Base-by-base conservation (phyloP, 2,113 vertebrate genomes). In the Aptenodytes patagonicus region DNA sequence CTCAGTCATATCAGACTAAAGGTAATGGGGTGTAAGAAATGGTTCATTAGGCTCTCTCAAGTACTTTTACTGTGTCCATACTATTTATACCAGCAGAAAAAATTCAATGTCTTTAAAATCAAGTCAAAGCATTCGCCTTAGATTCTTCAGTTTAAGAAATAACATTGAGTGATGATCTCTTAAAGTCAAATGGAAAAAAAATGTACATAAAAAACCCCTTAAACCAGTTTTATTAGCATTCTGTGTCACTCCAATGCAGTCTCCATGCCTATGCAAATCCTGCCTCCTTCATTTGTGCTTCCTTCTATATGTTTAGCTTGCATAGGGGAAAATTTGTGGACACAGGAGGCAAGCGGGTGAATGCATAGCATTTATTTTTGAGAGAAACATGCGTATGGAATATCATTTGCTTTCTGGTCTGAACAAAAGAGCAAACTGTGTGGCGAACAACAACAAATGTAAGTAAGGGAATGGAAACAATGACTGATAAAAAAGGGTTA, bases 11-110 rank as follows among this genome's bases (percentile, higher is more conserved):
- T 97, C 98, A 98, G 98, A 98, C 98, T 97, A 97, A 98, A 98
- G 98, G 98, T 98, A 98, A 98, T 98, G 98, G 98, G 98, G 97
- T 98, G 98, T 98, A 98, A 98, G 98, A 98, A 98, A 98, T 97
- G 98, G 98, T 98, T 98, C 98, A 98, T 98, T 98, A 98, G 98
- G 97, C 97, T 97, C 97, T 98, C 97, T 98, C 97, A 98, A 98
- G 98, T 98, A 98, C 98, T 98, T 98, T 98, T 98, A 98, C 98
- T 98, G 96, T 98, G 98, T 98, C 97, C 98, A 98, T 98, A 98
- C 98, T 98, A 98, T 98, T 98, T 98, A 98, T 98, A 98, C 98
- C 97, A 97, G 97, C 95, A 98, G 97, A 96, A 98, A 97, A 97
- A 98, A 98, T 95, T 97, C 97, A 97, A 92, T 95, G 97, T 97